Evolutionary conservation across 2,113 vertebrate genomes (phyloP), one percentile per base, ranked within the genome.

Genomic region (Actinemys pallida): DNA sequence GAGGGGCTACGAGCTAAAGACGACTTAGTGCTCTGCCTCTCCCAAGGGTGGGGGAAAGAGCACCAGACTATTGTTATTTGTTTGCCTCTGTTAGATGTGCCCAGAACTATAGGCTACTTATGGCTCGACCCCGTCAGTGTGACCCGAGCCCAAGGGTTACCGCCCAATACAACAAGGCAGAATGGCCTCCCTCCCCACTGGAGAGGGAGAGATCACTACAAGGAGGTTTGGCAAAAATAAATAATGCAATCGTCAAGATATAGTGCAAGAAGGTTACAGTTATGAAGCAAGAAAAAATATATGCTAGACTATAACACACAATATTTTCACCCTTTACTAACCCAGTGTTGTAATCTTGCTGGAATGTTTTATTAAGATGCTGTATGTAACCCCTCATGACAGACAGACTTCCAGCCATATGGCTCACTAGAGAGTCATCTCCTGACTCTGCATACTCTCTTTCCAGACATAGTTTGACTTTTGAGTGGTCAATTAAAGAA

Each of bases 211-310:
- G 53, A 54, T 22, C 7, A 22, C 53, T 54, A 54, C 14, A 4
- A 54, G 19, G 3, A 22, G 53, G 20, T 54, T 54, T 54, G 53
- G 20, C 0, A 6, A 3, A 17, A 86, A 75, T 59, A 89, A 90
- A 57, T 75, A 86, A 45, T 47, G 7, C 2, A 75, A 5, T 7
- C 50, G 49, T 76, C 3, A 90, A 69, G 3, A 47, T 89, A 19
- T 69, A 87, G 5, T 5, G 27, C 19, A 84, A 89, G 6, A 1
- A 27, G 4, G 4, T 50, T 82, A 80, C 22, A 8, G 16, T 31
- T 62, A 31, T 62, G 69, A 92, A 93, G 10, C 16, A 81, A 84
- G n/a, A 84, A 94, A 90, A 83, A 25, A 72, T 4, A 90, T 94
- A 31, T 10, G 83, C 56, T 75, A 12, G 72, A 1, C 50, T 50